Conservation (phyloP, 1,140 invertebrate genomes). For the Rhagoletis zephyria region DNA sequence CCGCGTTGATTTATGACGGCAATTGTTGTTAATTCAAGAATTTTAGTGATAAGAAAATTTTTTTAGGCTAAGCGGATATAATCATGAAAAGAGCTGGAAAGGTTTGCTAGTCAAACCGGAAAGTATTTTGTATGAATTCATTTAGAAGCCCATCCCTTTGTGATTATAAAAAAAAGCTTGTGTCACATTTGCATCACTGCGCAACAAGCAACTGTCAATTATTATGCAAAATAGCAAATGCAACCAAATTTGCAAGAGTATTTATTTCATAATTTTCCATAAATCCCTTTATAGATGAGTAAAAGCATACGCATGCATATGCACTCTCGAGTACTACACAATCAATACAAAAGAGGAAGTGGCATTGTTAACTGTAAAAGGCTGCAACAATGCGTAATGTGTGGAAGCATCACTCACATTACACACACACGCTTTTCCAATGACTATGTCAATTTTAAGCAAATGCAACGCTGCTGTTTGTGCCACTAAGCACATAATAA, state of each 20-base stretch:
- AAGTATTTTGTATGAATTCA: too few relatives aligned
- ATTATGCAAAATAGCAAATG: neutral
- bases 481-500: neutral
- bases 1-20: neutral
- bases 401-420: neutral
- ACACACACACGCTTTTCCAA: neutral
- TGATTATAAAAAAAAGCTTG: neutral
- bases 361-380: constrained; percentile 25
- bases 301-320: neutral
- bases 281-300: neutral
- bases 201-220: neutral
- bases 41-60: too few relatives aligned
- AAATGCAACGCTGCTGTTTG: constrained; percentile 1
- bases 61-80: too few relatives aligned
- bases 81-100: too few relatives aligned
- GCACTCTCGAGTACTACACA: neutral
- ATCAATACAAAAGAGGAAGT: neutral
- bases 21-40: neutral
- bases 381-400: neutral
- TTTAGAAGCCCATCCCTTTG: too few relatives aligned
- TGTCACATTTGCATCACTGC: neutral
- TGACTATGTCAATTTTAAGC: constrained; percentile 15
- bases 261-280: constrained; percentile 10
- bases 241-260: constrained; percentile 20
- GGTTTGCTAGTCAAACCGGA: too few relatives aligned